A percentile compares a stretch with the other conserved stretches of the same genome.
Evolutionary conservation across 2,888 invertebrate genomes (phyloP).

Genomic region (Nysson spinosus): DNA sequence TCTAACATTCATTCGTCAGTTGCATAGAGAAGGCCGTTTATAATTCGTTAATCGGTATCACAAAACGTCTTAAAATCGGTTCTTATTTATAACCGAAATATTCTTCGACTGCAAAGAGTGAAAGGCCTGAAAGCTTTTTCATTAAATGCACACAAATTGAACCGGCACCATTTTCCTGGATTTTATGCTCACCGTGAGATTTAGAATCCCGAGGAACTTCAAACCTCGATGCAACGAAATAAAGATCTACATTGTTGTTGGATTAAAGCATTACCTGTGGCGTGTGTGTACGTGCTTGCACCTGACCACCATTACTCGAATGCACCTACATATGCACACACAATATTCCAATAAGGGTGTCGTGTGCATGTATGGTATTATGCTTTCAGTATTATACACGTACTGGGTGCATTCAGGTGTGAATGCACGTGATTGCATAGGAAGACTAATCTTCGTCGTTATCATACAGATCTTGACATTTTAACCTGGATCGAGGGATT

Average conservation of each 20-base stretch:
- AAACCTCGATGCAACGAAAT: neutral
- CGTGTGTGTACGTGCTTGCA: constrained; percentile 26
- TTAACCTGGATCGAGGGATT: neutral
- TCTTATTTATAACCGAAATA: no score
- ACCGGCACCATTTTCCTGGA: constrained; percentile 10
- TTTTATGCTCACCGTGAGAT: constrained; percentile 18
- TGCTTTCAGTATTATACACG: neutral
- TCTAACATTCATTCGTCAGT: constrained; percentile 4
- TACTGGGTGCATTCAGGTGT: neutral
- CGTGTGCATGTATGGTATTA: neutral
- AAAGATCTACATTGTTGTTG: constrained; percentile 55
- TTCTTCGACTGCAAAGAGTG: no score
- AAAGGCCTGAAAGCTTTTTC: constrained; percentile 7
- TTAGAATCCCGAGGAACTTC: constrained; percentile 2
- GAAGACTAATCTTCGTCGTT: neutral
- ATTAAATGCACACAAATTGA: neutral
- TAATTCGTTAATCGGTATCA: no score
- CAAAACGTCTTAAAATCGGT: no score
- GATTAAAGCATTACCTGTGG: constrained; percentile 57
- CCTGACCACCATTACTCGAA: constrained; percentile 10
- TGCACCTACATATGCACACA: no score
- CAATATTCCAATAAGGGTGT: neutral
- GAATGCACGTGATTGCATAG: neutral
- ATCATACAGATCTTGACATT: neutral
- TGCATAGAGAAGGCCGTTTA: no score